phyloP scores from a whole-genome alignment of 1,140 invertebrate species.

The Phortica variegata region DNA sequence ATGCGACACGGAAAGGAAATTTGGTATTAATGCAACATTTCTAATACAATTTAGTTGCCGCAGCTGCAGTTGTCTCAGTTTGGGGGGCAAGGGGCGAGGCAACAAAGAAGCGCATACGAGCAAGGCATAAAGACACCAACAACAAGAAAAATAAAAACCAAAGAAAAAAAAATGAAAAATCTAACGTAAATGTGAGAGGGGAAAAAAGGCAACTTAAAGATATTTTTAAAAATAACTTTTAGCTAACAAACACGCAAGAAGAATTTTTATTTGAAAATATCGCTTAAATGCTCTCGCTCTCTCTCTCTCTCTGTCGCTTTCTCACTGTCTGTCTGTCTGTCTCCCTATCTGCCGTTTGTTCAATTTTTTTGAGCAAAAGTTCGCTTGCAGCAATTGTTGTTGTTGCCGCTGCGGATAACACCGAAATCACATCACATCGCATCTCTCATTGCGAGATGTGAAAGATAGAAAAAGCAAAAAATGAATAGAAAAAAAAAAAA shows the following conservation, averaged over 20 bases:
- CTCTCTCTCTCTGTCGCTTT: conserved; percentile 8
- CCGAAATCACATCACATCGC: no score
- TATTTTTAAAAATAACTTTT: conserved; percentile 57
- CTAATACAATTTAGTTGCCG: conserved; percentile 17
- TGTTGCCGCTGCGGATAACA: no score
- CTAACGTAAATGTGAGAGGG: conserved; percentile 22
- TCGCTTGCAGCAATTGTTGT: no score
- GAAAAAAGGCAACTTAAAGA: conserved; percentile 39
- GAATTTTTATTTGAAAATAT: conserved; percentile 54
- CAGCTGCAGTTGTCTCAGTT: conserved; percentile 18
- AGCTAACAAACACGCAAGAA: conserved; percentile 57
- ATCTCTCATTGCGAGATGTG: no score
- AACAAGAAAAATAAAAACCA: not conserved
- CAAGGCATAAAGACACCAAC: no score
- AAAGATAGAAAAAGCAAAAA: no score
- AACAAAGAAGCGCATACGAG: no score
- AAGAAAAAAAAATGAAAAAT: conserved; percentile 30
- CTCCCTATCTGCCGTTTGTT: no score
- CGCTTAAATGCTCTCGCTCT: conserved; percentile 7
- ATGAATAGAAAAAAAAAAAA: no score
- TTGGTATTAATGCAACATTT: conserved; percentile 3
- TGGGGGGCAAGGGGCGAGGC: no score
- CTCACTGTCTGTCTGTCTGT: conserved; percentile 4
- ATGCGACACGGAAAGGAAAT: no score
- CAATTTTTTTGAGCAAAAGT: no score